phyloP scores from a whole-genome alignment of 2,888 invertebrate species.

The Sphecodes monilicornis region DNA sequence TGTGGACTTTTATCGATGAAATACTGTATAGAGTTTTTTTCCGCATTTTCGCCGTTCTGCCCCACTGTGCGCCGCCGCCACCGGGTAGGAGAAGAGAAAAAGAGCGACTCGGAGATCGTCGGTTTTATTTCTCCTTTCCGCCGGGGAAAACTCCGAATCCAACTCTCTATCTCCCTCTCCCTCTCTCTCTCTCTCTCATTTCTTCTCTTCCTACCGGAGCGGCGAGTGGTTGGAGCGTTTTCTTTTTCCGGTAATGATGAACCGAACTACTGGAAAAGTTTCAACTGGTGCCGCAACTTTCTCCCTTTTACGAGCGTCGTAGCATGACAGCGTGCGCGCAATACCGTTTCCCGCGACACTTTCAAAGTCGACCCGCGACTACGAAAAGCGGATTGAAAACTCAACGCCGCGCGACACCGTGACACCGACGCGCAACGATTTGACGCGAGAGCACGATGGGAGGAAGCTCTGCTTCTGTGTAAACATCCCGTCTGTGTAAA shows the following conservation, averaged over 20 bases:
- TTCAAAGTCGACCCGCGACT: constrained; percentile 65
- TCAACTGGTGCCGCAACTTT: constrained; percentile 66
- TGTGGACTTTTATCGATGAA: too few relatives aligned
- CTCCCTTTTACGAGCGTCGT: constrained; percentile 53
- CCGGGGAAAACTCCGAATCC: constrained; percentile 40
- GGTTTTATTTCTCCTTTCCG: constrained; percentile 59
- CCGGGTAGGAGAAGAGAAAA: background rate
- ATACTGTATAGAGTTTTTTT: too few relatives aligned
- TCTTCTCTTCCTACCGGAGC: background rate
- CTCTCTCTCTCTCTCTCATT: background rate
- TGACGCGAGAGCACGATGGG: constrained; percentile 8
- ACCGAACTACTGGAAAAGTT: constrained; percentile 74
- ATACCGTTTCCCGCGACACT: constrained; percentile 52
- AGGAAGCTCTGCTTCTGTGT: constrained; percentile 4
- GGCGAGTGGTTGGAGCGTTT: constrained; percentile 61
- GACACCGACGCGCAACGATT: constrained; percentile 47
- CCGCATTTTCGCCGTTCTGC: too few relatives aligned
- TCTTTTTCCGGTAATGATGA: constrained; percentile 74
- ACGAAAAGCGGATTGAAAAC: constrained; percentile 63
- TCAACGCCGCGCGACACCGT: constrained; percentile 36
- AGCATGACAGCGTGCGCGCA: constrained; percentile 39
- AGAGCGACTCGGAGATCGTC: constrained; percentile 16
- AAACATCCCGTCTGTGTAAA: background rate
- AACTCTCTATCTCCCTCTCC: background rate
- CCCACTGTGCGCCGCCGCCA: too few relatives aligned